These are phyloP conservation scores for Rhagoletis pomonella DNA, from an alignment of 1,140 invertebrate genomes.

Conservation along the genomic window DNA sequence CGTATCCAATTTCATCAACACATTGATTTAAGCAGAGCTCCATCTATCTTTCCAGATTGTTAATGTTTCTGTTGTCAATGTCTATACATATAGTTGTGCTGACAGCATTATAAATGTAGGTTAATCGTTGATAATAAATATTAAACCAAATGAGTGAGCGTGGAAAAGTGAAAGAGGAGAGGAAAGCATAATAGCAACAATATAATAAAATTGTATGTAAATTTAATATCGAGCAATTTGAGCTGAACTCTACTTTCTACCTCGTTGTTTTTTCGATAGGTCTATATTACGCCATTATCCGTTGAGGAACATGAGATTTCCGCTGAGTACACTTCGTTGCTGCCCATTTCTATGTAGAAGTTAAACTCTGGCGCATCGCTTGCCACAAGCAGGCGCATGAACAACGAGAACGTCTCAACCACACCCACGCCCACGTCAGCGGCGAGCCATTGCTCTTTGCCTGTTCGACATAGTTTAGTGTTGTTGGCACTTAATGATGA, in stretches of 20 bases:
- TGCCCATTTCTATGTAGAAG: background rate
- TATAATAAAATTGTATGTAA: slow-evolving; percentile 17
- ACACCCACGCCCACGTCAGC: background rate
- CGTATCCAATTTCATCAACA: slow-evolving; percentile 2
- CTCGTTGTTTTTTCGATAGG: background rate
- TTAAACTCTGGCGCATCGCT: background rate
- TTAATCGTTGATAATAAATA: slow-evolving; percentile 10
- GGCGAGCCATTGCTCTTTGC: background rate
- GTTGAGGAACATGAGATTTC: slow-evolving; percentile 17
- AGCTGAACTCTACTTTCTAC: background rate
- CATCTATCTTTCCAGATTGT: background rate
- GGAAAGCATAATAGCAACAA: background rate
- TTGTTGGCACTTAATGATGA: background rate
- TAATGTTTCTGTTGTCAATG: too few species aligned
- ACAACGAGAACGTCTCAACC: too few species aligned
- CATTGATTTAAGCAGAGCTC: slow-evolving; percentile 36
- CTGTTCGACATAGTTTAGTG: background rate
- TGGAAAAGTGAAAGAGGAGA: background rate
- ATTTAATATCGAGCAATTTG: slow-evolving; percentile 36
- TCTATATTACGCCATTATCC: background rate
- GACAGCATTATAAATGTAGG: slow-evolving; percentile 3
- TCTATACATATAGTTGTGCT: too few species aligned
- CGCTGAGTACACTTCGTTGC: background rate
- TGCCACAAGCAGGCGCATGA: background rate
- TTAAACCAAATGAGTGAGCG: background rate